These are phyloP conservation scores for Brassicogethes aeneus DNA, from an alignment of 2,888 invertebrate genomes.

Conservation along the genomic window DNA sequence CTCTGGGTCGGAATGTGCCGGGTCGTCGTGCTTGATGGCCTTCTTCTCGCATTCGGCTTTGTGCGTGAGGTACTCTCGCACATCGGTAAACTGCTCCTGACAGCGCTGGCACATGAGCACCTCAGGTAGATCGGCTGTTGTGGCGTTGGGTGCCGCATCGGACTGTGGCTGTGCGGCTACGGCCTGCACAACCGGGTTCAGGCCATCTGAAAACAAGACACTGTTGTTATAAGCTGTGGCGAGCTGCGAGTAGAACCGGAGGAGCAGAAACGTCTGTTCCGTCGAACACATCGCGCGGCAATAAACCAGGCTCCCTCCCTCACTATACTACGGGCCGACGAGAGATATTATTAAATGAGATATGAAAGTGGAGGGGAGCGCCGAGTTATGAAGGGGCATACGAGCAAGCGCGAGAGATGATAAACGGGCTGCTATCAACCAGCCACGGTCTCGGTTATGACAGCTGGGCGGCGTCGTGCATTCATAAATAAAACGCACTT, in stretches of 20 bases:
- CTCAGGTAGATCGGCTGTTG: conserved; percentile 27
- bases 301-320: conserved; percentile 21
- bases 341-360: conserved; percentile 45
- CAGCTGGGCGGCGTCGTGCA: conserved; percentile 57
- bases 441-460: conserved; percentile 60
- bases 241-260: conserved; percentile 15
- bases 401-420: conserved; percentile 41
- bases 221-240: conserved; percentile 12
- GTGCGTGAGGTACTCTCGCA: conserved; percentile 54
- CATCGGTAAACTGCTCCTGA: conserved; percentile 55
- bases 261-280: conserved; percentile 28
- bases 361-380: conserved; percentile 36
- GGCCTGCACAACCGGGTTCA: conserved; percentile 8
- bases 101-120: conserved; percentile 56
- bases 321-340: conserved; percentile 38
- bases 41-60: conserved; percentile 54
- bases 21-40: conserved; percentile 54
- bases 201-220: conserved; percentile 22
- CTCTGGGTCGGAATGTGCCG: conserved; percentile 62
- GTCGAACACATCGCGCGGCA: conserved; percentile 22
- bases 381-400: conserved; percentile 29
- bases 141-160: conserved; percentile 14
- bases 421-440: conserved; percentile 43
- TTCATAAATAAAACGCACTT: conserved; percentile 66
- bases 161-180: too few relatives aligned